These are phyloP conservation scores for Rhagoletis zephyria DNA, from an alignment of 1,140 invertebrate species.

Conservation along the genomic window DNA sequence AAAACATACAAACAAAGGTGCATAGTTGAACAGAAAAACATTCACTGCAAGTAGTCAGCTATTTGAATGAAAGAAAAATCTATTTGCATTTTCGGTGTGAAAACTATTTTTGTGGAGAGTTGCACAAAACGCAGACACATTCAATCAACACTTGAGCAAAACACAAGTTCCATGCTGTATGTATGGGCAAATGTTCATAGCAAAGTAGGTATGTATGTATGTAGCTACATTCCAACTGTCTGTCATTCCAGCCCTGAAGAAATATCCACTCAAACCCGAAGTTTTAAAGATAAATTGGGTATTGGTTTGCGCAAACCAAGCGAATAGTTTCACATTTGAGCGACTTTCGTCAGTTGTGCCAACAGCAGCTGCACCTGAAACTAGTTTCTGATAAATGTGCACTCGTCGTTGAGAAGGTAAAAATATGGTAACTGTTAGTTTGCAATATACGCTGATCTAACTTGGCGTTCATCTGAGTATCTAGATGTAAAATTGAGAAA, in stretches of 20 bases:
- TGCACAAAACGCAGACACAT: background rate
- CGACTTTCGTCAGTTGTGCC: slow-evolving; percentile 15
- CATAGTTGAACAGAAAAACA: slow-evolving; percentile 3
- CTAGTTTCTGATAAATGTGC: slow-evolving; percentile 50
- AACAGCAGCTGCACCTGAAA: slow-evolving; percentile 13
- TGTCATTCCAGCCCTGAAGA: no score
- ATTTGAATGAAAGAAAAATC: slow-evolving; percentile 28
- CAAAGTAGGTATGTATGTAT: no score
- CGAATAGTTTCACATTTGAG: slow-evolving; percentile 22
- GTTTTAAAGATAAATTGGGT: background rate
- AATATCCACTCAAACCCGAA: background rate
- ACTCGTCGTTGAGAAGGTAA: background rate
- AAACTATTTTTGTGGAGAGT: slow-evolving; percentile 33
- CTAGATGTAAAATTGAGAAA: background rate
- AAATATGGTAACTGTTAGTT: no score
- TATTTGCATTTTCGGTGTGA: slow-evolving; percentile 47
- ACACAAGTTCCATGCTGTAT: background rate
- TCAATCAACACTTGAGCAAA: background rate
- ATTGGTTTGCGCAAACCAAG: background rate
- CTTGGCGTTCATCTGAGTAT: background rate
- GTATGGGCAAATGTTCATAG: no score
- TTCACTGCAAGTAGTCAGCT: background rate
- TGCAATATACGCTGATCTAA: background rate
- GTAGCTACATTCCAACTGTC: no score
- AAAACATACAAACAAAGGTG: background rate